Conservation (phyloP, 2,113 vertebrate species). For the Columbina picui region DNA sequence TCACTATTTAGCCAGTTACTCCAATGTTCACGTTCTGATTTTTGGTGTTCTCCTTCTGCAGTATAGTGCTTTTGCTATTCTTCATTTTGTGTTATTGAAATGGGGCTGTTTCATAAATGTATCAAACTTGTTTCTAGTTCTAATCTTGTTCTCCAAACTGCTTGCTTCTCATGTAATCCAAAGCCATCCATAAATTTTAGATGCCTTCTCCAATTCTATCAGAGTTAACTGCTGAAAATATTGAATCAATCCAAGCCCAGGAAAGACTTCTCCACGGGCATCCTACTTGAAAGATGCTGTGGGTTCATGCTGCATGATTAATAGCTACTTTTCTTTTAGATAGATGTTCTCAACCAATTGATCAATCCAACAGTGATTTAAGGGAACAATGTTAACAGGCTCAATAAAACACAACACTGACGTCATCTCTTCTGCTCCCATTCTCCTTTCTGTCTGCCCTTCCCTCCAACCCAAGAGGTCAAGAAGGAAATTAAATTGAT, state of each 20-base stretch:
- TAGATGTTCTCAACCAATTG: background rate
- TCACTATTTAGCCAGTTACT: background rate
- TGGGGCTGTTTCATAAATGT: background rate
- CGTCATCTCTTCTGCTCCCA: background rate
- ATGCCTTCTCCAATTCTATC: background rate
- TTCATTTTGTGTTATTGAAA: background rate
- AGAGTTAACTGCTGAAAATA: background rate
- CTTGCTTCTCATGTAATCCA: background rate
- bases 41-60: background rate
- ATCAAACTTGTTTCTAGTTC: background rate
- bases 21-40: background rate
- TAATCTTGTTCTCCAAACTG: background rate
- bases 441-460: background rate
- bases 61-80: background rate
- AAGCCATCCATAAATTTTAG: background rate
- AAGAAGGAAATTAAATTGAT: conserved; percentile 7
- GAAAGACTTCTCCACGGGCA: background rate
- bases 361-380: background rate
- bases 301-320: background rate
- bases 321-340: background rate
- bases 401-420: background rate
- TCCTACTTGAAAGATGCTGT: background rate
- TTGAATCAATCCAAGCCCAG: background rate
- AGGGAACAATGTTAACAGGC: background rate
- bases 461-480: background rate